A percentile compares a stretch with the other conserved stretches of the same genome.
phyloP scores from a whole-genome alignment of 1,140 invertebrate genomes.

The Bombus waltoni region DNA sequence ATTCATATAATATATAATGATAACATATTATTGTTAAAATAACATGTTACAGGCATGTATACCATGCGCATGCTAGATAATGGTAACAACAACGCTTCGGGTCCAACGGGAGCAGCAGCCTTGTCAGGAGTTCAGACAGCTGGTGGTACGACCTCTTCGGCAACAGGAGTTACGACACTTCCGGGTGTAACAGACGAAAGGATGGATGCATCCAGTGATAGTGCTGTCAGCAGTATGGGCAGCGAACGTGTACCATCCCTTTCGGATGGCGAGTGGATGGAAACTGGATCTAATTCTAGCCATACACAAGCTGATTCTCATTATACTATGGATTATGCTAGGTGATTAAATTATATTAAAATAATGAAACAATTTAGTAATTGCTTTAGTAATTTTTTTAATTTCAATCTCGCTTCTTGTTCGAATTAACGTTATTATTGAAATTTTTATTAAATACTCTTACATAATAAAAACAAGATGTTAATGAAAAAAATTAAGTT shows the following conservation, averaged over 20 bases:
- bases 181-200: slow-evolving; percentile 84
- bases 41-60: slow-evolving; percentile 89
- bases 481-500: no score
- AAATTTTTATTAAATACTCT: no score
- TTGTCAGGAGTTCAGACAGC: slow-evolving; percentile 76
- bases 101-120: slow-evolving; percentile 75
- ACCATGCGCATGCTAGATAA: slow-evolving; percentile 91
- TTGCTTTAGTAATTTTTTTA: background rate
- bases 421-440: no score
- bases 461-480: no score
- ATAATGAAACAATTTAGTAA: background rate
- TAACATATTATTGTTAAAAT: background rate
- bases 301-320: slow-evolving; percentile 85
- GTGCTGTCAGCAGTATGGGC: slow-evolving; percentile 95
- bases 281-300: slow-evolving; percentile 92
- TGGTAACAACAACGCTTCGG: slow-evolving; percentile 82
- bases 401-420: background rate
- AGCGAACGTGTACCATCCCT: slow-evolving; percentile 93
- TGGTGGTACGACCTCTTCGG: slow-evolving; percentile 66
- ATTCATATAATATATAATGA: background rate
- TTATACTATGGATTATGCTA: slow-evolving; percentile 83
- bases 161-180: slow-evolving; percentile 72
- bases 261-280: slow-evolving; percentile 94
- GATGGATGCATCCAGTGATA: slow-evolving; percentile 92
- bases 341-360: slow-evolving; percentile 66